Conservation (phyloP, 2,888 invertebrate species). For the Geotrupes spiniger region DNA sequence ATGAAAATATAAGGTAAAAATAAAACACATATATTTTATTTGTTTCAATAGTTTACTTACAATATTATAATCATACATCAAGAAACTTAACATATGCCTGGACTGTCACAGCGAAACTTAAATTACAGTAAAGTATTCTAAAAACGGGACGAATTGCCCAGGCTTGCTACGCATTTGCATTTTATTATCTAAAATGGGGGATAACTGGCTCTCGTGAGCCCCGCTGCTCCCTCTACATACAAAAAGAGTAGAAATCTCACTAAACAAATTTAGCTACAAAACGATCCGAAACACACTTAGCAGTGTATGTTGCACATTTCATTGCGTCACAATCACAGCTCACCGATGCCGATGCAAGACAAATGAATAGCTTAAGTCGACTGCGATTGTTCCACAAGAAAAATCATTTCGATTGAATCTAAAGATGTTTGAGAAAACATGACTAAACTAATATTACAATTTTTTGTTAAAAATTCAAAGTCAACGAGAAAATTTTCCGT, state of each 20-base stretch:
- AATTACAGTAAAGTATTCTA: conserved; percentile 42
- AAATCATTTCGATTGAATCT: neutral
- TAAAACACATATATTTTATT: conserved; percentile 26
- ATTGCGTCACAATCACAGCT: conserved; percentile 9
- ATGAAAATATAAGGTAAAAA: conserved; percentile 1
- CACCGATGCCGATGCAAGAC: neutral
- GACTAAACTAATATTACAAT: conserved; percentile 5
- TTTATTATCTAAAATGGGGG: conserved; percentile 24
- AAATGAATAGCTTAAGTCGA: neutral
- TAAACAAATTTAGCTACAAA: conserved; percentile 10
- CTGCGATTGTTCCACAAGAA: conserved; percentile 2
- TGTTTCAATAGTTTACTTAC: conserved; percentile 43
- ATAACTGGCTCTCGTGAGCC: neutral
- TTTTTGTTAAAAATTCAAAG: neutral
- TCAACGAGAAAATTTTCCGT: too few relatives aligned
- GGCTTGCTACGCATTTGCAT: conserved; percentile 43
- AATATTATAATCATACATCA: conserved; percentile 48
- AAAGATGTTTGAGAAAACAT: neutral
- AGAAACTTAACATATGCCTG: conserved; percentile 49
- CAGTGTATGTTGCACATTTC: conserved; percentile 3
- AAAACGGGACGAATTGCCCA: conserved; percentile 39
- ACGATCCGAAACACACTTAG: conserved; percentile 7
- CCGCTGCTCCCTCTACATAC: conserved; percentile 1
- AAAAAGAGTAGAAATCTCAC: conserved; percentile 7
- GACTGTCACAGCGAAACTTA: conserved; percentile 47